Percentiles rank a stretch among this genome's conserved stretches.
phyloP scores from a whole-genome alignment of 2,797 vertebrate species.

The Anniella stebbinsi region DNA sequence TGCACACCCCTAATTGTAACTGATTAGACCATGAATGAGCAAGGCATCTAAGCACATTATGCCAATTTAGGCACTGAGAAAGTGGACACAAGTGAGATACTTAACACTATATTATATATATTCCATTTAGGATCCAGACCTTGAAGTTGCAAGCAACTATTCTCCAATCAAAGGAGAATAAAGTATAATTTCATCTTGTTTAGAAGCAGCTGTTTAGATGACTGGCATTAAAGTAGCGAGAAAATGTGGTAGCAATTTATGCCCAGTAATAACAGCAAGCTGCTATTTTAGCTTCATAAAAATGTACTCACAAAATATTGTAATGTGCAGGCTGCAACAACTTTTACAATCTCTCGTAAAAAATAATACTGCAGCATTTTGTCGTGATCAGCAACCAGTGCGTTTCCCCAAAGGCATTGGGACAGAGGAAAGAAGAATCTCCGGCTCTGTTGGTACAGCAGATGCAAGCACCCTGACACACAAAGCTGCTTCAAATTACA shows the following conservation, averaged over 20 bases:
- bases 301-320: constrained; percentile 62
- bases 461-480: constrained; percentile 19
- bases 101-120: too few relatives aligned
- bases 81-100: neutral
- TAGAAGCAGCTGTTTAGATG: constrained; percentile 58
- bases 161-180: constrained; percentile 46
- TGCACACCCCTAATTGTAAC: too few relatives aligned
- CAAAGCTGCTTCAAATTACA: constrained; percentile 40
- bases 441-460: neutral
- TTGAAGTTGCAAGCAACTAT: constrained; percentile 39
- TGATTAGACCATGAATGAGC: neutral
- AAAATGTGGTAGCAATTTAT: constrained; percentile 74
- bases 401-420: neutral
- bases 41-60: neutral
- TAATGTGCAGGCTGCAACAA: constrained; percentile 50
- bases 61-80: neutral
- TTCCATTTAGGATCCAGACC: constrained; percentile 7
- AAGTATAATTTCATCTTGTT: constrained; percentile 56
- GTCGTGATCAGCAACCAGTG: rapidly evolving
- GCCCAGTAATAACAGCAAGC: constrained; percentile 65
- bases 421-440: constrained; percentile 12
- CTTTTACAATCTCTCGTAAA: constrained; percentile 64
- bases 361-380: constrained; percentile 38
- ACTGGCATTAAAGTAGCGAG: constrained; percentile 50
- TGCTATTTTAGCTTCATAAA: constrained; percentile 73